These are phyloP conservation scores for Athene noctua DNA, from an alignment of 2,113 vertebrate species.

Conservation along the genomic window DNA sequence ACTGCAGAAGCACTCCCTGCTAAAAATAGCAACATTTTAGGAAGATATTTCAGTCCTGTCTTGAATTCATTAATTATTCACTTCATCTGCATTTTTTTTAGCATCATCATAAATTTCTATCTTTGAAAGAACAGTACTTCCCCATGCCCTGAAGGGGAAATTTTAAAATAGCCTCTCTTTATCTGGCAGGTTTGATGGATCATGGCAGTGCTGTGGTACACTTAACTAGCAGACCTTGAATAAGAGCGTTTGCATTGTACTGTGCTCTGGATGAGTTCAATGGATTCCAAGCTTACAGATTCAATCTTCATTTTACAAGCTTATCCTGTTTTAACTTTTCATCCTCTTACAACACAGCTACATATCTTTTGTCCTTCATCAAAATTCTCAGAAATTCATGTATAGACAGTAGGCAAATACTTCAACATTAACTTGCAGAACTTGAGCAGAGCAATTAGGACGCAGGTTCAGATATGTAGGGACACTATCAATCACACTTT, in stretches of 20 bases:
- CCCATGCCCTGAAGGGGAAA: slow-evolving; percentile 36
- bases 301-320: background rate
- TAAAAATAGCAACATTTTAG: slow-evolving; percentile 56
- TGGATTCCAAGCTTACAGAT: background rate
- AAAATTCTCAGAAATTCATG: background rate
- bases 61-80: slow-evolving; percentile 28
- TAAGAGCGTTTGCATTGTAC: background rate
- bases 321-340: background rate
- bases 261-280: background rate
- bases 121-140: slow-evolving; percentile 41
- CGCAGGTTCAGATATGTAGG: background rate
- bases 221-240: background rate
- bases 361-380: background rate
- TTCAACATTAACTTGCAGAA: background rate
- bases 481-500: background rate
- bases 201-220: background rate
- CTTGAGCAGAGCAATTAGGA: background rate
- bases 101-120: slow-evolving; percentile 51
- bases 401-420: background rate
- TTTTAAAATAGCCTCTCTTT: slow-evolving; percentile 49
- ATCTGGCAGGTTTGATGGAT: slow-evolving; percentile 43
- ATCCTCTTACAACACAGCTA: background rate
- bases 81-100: slow-evolving; percentile 44
- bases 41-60: slow-evolving; percentile 58
- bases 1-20: slow-evolving; percentile 46